Evolutionary conservation across 1,140 invertebrate species (phyloP).

Genomic region (Ericerus pela): DNA sequence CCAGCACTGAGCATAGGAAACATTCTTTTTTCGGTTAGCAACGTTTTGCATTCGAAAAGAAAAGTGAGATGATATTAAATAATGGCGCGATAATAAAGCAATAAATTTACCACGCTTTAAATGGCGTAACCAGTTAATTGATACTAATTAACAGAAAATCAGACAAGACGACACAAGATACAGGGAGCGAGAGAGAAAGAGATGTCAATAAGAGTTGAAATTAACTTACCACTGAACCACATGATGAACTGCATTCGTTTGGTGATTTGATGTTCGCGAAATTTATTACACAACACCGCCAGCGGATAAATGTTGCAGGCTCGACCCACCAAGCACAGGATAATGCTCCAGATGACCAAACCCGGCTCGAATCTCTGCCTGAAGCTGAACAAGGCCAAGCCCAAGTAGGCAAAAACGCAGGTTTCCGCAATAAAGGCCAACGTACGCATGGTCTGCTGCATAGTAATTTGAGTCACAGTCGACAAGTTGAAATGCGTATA

Average conservation of each 20-base stretch:
- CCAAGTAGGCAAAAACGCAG: slow-evolving; percentile 97
- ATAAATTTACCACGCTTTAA: no score
- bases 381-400: slow-evolving; percentile 94
- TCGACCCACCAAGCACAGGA: slow-evolving; percentile 79
- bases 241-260: slow-evolving; percentile 98
- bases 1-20: no score
- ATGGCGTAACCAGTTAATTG: no score
- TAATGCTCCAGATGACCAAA: slow-evolving; percentile 82
- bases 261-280: slow-evolving; percentile 93
- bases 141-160: not conserved
- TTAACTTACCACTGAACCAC: slow-evolving; percentile 83
- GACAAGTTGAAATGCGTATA: slow-evolving; percentile 98
- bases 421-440: slow-evolving; percentile 96
- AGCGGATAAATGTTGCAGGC: slow-evolving; percentile 96
- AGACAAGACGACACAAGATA: no score
- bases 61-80: not conserved
- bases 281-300: slow-evolving; percentile 83
- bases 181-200: no score
- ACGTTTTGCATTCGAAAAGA: no score
- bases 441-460: slow-evolving; percentile 97
- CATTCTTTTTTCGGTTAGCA: no score
- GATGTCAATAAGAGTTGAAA: no score
- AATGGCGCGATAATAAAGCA: not conserved
- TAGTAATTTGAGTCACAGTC: slow-evolving; percentile 95
- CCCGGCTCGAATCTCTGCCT: slow-evolving; percentile 62